Percentiles rank a stretch among this genome's conserved stretches.
phyloP scores from a whole-genome alignment of 2,888 invertebrate genomes.

The Nomada ferruginata region DNA sequence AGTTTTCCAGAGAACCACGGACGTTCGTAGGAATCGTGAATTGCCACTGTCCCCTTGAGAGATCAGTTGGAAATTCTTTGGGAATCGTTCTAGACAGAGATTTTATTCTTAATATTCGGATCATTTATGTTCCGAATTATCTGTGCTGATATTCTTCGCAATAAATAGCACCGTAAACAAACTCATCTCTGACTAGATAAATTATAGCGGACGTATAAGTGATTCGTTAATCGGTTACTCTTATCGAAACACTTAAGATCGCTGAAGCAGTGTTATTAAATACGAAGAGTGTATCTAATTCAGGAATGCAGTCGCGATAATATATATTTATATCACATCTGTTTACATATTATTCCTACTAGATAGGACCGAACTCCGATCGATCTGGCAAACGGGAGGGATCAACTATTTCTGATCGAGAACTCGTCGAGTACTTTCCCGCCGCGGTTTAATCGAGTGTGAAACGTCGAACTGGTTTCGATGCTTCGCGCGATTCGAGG shows the following conservation, averaged over 20 bases:
- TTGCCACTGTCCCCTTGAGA: no score
- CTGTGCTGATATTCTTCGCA: no score
- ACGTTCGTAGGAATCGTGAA: neutral
- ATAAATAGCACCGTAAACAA: neutral
- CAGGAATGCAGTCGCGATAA: constrained; percentile 23
- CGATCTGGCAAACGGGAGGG: neutral
- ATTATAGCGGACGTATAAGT: neutral
- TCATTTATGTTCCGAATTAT: no score
- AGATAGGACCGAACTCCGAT: constrained; percentile 13
- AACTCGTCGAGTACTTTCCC: constrained; percentile 43
- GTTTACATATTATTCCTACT: constrained; percentile 30
- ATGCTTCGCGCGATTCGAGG: constrained; percentile 37
- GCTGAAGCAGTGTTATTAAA: neutral
- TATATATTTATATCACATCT: constrained; percentile 29
- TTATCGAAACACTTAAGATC: neutral
- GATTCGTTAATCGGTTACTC: neutral
- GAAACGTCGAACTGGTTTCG: constrained; percentile 57
- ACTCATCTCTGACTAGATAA: neutral
- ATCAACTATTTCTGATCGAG: constrained; percentile 17
- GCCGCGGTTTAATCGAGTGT: constrained; percentile 28
- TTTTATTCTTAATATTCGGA: no score
- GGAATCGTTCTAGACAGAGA: no score
- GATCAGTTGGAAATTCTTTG: no score
- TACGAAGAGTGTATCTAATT: neutral
- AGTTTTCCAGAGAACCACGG: neutral